Conservation (phyloP, 2,888 invertebrate genomes). For the Rhimphoctona megacephalus region DNA sequence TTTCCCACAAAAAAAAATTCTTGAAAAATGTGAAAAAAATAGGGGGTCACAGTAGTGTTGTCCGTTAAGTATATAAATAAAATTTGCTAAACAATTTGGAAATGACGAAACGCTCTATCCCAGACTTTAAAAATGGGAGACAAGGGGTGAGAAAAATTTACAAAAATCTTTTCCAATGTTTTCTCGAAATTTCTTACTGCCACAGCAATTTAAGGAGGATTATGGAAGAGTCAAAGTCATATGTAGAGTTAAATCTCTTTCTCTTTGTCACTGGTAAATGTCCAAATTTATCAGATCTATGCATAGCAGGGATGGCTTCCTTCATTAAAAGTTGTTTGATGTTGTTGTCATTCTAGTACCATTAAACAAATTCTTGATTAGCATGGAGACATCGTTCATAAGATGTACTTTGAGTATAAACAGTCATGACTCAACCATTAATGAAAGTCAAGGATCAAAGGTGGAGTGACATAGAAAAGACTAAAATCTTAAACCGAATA, state of each 20-base stretch:
- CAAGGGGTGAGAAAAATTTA: background rate
- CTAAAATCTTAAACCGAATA: slow-evolving; percentile 10
- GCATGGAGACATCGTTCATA: background rate
- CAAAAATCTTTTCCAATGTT: background rate
- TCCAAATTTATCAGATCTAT: background rate
- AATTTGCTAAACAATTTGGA: too few species aligned
- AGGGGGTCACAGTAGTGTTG: too few species aligned
- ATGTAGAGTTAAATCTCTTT: background rate
- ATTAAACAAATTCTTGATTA: slow-evolving; percentile 1
- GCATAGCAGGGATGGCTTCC: background rate
- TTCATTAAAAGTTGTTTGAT: slow-evolving; percentile 6
- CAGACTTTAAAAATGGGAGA: background rate
- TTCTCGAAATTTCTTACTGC: background rate
- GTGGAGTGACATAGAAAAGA: background rate
- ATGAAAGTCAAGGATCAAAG: slow-evolving; percentile 21
- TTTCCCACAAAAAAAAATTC: too few species aligned
- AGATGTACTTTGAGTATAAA: slow-evolving; percentile 6
- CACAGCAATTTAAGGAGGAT: background rate
- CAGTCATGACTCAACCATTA: background rate
- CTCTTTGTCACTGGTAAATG: background rate
- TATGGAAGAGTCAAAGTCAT: background rate
- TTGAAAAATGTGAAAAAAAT: too few species aligned
- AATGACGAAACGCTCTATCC: background rate
- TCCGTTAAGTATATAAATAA: too few species aligned
- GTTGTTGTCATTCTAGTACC: background rate